These are phyloP conservation scores for Poecilia wingei DNA, from an alignment of 2,797 vertebrate species.

Conservation along the genomic window DNA sequence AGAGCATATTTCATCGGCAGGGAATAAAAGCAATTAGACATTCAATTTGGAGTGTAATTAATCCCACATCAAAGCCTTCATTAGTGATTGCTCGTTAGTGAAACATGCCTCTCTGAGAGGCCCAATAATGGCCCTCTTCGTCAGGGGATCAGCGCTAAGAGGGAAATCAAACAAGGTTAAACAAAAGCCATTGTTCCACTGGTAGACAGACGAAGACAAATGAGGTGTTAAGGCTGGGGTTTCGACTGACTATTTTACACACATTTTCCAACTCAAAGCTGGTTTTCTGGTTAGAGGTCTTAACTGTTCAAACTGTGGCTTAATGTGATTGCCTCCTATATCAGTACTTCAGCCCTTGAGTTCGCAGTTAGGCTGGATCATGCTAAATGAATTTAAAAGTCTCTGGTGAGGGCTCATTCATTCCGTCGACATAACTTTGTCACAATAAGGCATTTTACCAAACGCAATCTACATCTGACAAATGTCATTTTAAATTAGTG, in stretches of 20 bases:
- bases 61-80: slow-evolving; percentile 85
- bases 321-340: slow-evolving; percentile 69
- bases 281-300: slow-evolving; percentile 71
- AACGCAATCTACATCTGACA: neutral
- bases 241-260: slow-evolving; percentile 71
- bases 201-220: slow-evolving; percentile 76
- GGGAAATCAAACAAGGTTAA: slow-evolving; percentile 83
- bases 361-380: slow-evolving; percentile 46
- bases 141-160: slow-evolving; percentile 78
- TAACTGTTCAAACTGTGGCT: slow-evolving; percentile 70
- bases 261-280: slow-evolving; percentile 65
- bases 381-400: slow-evolving; percentile 48
- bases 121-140: slow-evolving; percentile 77
- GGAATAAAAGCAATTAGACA: slow-evolving; percentile 85
- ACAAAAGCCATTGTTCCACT: slow-evolving; percentile 81
- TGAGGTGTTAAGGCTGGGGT: slow-evolving; percentile 68
- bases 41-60: slow-evolving; percentile 86
- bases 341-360: slow-evolving; percentile 53
- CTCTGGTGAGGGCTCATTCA: slow-evolving; percentile 31
- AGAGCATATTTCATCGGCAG: slow-evolving; percentile 82
- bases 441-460: neutral
- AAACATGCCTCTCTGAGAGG: slow-evolving; percentile 79
- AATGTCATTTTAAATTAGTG: neutral
- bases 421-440: slow-evolving; percentile 20
- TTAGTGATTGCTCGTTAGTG: slow-evolving; percentile 81